A percentile compares a stretch with the other conserved stretches of the same genome.
Evolutionary conservation across 2,113 vertebrate species (phyloP).

Genomic region (Anser brachyrhynchus): DNA sequence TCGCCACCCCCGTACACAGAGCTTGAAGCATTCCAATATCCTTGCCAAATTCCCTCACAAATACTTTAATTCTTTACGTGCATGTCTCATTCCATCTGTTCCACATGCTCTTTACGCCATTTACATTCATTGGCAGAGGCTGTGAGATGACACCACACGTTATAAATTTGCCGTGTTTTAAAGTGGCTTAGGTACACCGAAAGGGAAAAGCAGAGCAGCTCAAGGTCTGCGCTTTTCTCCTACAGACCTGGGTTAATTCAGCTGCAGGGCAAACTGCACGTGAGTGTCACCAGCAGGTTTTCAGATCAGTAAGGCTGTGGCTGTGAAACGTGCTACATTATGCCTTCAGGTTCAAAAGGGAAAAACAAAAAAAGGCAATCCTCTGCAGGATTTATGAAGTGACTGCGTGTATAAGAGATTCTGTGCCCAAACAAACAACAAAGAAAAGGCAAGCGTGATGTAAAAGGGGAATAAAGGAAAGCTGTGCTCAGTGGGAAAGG

Average conservation of each 20-base stretch:
- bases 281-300: neutral
- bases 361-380: neutral
- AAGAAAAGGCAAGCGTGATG: neutral
- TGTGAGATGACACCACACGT: constrained; percentile 63
- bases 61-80: constrained; percentile 72
- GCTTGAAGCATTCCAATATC: constrained; percentile 63
- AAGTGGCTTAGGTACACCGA: neutral
- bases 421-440: neutral
- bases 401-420: neutral
- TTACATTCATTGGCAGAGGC: constrained; percentile 63
- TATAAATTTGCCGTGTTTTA: neutral
- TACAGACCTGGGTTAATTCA: neutral
- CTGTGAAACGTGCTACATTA: neutral
- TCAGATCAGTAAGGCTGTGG: neutral
- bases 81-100: constrained; percentile 74
- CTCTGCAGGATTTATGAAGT: neutral
- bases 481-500: neutral
- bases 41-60: constrained; percentile 71
- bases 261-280: neutral
- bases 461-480: neutral
- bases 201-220: neutral
- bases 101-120: constrained; percentile 72
- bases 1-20: constrained; percentile 21
- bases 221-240: neutral
- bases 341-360: neutral